Conservation (phyloP, 2,797 vertebrate species). For the Gorsachius magnificus region DNA sequence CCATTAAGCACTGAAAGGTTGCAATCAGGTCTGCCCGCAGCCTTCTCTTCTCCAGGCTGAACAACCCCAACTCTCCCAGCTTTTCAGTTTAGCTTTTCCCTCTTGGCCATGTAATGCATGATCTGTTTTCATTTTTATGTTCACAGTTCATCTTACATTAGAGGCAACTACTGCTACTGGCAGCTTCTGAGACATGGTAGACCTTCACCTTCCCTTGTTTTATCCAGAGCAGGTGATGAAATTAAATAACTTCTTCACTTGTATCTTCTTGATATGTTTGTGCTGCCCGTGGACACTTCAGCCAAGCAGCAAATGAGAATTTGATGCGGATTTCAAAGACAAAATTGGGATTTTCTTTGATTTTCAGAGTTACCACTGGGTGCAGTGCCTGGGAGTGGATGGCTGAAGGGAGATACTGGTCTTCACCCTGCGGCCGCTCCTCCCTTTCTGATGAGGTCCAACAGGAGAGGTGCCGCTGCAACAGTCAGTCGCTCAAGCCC, state of each 20-base stretch:
- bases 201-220: not conserved
- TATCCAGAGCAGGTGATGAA: not conserved
- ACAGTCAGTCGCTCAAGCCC: rapidly evolving
- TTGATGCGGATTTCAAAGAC: not conserved
- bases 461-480: not conserved
- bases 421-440: not conserved
- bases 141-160: not conserved
- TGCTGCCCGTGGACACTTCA: not conserved
- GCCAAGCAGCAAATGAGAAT: not conserved
- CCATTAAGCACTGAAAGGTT: no score
- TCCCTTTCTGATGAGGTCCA: not conserved
- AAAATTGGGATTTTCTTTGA: not conserved
- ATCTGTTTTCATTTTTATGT: not conserved
- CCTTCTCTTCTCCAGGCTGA: no score
- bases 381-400: not conserved
- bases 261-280: not conserved
- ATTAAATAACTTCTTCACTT: not conserved
- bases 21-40: no score
- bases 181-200: not conserved
- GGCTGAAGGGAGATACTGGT: not conserved
- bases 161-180: not conserved
- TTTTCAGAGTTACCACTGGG: not conserved
- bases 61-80: not conserved
- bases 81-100: not conserved
- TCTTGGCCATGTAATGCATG: not conserved